These are phyloP conservation scores for Xestia xanthographa DNA, from an alignment of 2,888 invertebrate genomes.

Conservation along the genomic window DNA sequence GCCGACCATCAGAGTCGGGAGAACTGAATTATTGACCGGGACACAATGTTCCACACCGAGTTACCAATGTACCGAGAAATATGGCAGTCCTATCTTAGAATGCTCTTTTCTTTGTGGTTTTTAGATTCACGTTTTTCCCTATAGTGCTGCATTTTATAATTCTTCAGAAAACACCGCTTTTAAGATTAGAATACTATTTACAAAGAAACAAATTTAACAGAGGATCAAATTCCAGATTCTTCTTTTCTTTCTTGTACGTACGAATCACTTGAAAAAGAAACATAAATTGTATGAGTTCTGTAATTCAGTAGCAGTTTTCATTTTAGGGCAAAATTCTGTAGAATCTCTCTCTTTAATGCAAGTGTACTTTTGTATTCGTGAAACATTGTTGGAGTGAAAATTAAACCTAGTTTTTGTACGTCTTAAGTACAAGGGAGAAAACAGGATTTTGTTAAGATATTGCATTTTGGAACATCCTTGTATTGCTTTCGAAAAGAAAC, in stretches of 20 bases:
- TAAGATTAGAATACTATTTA: background rate
- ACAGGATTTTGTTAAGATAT: background rate
- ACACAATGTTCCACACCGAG: background rate
- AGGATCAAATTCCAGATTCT: background rate
- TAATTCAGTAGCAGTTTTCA: background rate
- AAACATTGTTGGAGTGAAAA: slow-evolving; percentile 18
- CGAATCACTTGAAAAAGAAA: background rate
- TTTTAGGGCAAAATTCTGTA: background rate
- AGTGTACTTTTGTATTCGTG: background rate
- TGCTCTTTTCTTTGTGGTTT: background rate
- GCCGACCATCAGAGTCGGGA: background rate
- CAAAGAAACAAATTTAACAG: background rate
- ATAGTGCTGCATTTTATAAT: background rate
- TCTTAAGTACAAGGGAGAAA: background rate
- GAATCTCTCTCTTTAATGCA: background rate
- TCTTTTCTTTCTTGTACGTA: background rate
- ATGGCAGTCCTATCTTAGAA: background rate
- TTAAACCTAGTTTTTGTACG: background rate
- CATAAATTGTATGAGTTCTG: background rate
- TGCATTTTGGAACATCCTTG: background rate
- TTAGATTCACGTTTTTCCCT: background rate
- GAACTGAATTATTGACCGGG: background rate
- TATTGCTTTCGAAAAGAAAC: background rate
- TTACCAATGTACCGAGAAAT: background rate
- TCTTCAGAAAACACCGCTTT: background rate